phyloP scores from a whole-genome alignment of 64 coral and sea anemone genomes.

The Anthopleura sola region DNA sequence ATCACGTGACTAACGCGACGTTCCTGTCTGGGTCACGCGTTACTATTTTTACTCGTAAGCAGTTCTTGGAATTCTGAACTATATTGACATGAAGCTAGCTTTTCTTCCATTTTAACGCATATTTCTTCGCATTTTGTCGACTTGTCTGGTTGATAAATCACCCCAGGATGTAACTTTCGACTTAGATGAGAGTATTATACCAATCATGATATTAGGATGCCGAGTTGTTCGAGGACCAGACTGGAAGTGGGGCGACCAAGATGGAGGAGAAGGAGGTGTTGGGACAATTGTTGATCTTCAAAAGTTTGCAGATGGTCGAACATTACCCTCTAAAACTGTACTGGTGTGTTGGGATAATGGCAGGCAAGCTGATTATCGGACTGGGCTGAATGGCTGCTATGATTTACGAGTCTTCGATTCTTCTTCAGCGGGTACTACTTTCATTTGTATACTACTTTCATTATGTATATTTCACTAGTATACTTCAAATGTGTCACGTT shows the following conservation, averaged over 20 bases:
- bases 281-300: conserved; percentile 42
- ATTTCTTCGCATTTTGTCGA: neutral
- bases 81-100: neutral
- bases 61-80: neutral
- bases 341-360: conserved; percentile 48
- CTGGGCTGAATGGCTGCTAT: conserved; percentile 20
- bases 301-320: conserved; percentile 8
- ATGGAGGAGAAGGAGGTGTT: conserved; percentile 52
- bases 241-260: conserved; percentile 58
- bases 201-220: conserved; percentile 24
- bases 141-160: neutral
- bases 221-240: conserved; percentile 57
- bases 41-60: too few species aligned
- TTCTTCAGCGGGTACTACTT: conserved; percentile 31
- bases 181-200: neutral
- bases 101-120: neutral
- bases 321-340: conserved; percentile 19
- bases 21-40: too few species aligned
- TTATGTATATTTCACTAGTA: too few species aligned
- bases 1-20: too few species aligned
- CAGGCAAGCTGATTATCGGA: conserved; percentile 25
- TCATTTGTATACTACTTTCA: too few species aligned
- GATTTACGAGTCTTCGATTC: conserved; percentile 44
- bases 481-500: too few species aligned
- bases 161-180: neutral